Percentiles rank a stretch among this genome's conserved stretches.
These are phyloP conservation scores for Acestrorhynchus altus DNA, from an alignment of 2,797 vertebrate species.

Conservation along the genomic window DNA sequence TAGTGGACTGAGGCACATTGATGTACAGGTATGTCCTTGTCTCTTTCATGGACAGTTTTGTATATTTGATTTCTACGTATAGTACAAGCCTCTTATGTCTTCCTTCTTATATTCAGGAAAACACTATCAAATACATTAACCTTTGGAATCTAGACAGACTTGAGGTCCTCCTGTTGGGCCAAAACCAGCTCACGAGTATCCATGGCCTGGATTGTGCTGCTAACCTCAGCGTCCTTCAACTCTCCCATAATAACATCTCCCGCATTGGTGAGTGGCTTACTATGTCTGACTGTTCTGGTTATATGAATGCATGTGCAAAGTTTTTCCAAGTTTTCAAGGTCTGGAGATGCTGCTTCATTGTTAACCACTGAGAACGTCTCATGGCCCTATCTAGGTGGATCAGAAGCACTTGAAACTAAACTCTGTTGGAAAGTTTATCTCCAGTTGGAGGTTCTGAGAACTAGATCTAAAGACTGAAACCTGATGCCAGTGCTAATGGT, in stretches of 20 bases:
- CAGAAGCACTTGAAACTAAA: background rate
- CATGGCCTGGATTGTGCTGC: conserved; percentile 84
- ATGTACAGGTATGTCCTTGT: conserved; percentile 81
- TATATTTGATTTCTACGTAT: too few species aligned
- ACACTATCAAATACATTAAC: conserved; percentile 83
- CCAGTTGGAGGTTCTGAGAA: background rate
- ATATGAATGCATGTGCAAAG: background rate
- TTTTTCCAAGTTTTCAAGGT: background rate
- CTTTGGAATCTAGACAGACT: conserved; percentile 86
- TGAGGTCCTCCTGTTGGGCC: conserved; percentile 81
- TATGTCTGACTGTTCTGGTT: background rate
- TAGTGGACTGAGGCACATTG: conserved; percentile 81
- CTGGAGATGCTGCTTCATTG: background rate
- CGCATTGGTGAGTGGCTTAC: conserved; percentile 85
- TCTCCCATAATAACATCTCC: conserved; percentile 90
- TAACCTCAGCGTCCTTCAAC: conserved; percentile 83
- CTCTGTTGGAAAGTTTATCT: background rate
- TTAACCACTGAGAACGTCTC: background rate
- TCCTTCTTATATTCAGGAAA: conserved; percentile 79
- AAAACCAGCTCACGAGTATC: conserved; percentile 87
- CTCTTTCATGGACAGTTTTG: background rate
- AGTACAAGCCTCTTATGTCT: background rate
- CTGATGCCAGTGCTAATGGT: background rate
- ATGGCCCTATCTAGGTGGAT: background rate
- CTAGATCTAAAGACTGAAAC: background rate